A percentile compares a stretch with the other conserved stretches of the same genome.
These are phyloP conservation scores for Podarcis muralis DNA, from an alignment of 2,113 vertebrate genomes.

Conservation along the genomic window DNA sequence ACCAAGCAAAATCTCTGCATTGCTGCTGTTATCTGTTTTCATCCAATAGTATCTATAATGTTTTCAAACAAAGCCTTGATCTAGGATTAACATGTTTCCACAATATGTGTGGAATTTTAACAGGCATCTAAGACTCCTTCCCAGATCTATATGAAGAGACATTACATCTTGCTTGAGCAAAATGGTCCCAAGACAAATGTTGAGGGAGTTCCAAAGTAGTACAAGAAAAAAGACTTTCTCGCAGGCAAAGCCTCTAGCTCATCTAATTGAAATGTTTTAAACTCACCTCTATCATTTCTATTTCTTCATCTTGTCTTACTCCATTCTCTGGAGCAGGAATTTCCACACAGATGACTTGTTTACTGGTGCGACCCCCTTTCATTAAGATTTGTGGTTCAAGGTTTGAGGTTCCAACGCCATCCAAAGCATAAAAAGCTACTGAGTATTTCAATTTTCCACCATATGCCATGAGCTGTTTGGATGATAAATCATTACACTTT, in stretches of 20 bases:
- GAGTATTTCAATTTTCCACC: slow-evolving; percentile 86
- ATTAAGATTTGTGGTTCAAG: slow-evolving; percentile 93
- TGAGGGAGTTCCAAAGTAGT: background rate
- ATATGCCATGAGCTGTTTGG: slow-evolving; percentile 85
- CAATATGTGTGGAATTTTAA: background rate
- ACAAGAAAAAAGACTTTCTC: background rate
- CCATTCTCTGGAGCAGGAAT: slow-evolving; percentile 80
- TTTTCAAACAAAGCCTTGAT: background rate
- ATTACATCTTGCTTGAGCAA: background rate
- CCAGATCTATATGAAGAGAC: background rate
- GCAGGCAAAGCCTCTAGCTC: background rate
- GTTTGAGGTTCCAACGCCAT: slow-evolving; percentile 82
- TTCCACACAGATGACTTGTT: slow-evolving; percentile 85
- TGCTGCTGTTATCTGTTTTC: background rate
- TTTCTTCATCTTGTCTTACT: slow-evolving; percentile 72
- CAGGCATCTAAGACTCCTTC: background rate
- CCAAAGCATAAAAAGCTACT: slow-evolving; percentile 83
- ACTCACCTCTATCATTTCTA: slow-evolving; percentile 89
- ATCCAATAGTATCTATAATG: background rate
- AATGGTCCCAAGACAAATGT: background rate
- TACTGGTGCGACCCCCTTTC: slow-evolving; percentile 84
- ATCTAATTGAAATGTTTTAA: background rate
- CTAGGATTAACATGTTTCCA: background rate
- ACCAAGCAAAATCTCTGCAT: background rate
- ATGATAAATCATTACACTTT: slow-evolving; percentile 37